Evolutionary conservation across 2,797 vertebrate species (phyloP), one percentile per base, ranked within the genome.

Genomic region (Chloroceryle amazona): DNA sequence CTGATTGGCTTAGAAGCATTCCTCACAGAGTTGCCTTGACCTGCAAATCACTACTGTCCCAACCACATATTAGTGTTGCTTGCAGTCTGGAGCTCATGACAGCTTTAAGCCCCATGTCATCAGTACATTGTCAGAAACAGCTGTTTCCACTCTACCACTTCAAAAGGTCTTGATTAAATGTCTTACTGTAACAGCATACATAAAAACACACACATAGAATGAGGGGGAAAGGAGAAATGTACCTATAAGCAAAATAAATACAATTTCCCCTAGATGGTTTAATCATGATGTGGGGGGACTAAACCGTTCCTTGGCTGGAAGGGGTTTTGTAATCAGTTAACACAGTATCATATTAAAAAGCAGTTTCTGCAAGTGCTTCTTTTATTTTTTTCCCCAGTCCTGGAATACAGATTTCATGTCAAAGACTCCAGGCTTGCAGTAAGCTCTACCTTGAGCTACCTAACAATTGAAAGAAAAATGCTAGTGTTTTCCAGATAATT

Each of bases 101-200:
- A 96, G 93, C 90, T 95, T 94, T 96, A 97, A 97, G 72, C 91
- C 93, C 71, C 81, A 17, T 96, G 89, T 97, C 94, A 96, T 96
- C 76, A 39, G 71, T 94, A 95, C 96, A 52, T 93, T 96, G 94
- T 97, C 94, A 93, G 88, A 86, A 96, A 76, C 97, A 98, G 97
- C 95, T 98, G 83, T 97, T 97, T 97, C 96, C 95, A 97, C 97
- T 97, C 94, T 93, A 76, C 79, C 93, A 93, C 96, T 96, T 97
- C 96, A 97, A 97, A 97, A 93, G 87, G 80, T 10, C 95, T 96
- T 97, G 93, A 97, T 97, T 97, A 96, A 97, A 94, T 96, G 92
- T 97, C 96, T 96, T 94, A 91, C 86, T 96, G 86, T 95, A 95
- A 96, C 92, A 96, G 96, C 93, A 96, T 89, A 94, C 76, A 90